phyloP scores from a whole-genome alignment of 2,113 vertebrate species.

The Bombycilla garrulus region DNA sequence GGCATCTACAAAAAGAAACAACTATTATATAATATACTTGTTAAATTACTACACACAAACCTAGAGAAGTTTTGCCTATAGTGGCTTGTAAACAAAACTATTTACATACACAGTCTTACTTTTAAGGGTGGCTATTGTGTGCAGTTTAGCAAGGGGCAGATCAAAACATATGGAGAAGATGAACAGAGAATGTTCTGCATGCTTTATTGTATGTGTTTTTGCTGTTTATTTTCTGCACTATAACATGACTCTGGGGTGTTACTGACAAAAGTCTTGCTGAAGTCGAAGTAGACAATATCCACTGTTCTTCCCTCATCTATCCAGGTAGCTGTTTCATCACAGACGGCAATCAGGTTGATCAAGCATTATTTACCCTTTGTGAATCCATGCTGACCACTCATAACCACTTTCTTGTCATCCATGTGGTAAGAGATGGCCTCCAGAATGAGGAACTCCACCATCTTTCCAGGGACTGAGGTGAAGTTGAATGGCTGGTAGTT shows the following conservation, averaged over 20 bases:
- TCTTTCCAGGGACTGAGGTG: background rate
- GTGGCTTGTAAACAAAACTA: background rate
- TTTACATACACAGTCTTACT: background rate
- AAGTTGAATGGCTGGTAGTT: background rate
- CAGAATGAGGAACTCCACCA: accelerated
- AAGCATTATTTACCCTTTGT: background rate
- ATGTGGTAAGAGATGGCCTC: background rate
- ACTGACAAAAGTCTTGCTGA: background rate
- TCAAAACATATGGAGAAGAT: background rate
- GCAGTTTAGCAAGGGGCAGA: background rate
- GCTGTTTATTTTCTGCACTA: background rate
- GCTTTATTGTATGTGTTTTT: background rate
- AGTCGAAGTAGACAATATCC: background rate
- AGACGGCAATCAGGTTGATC: background rate
- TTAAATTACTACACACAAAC: background rate
- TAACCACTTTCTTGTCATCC: background rate
- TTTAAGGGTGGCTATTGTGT: background rate
- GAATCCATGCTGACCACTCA: background rate
- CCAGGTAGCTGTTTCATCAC: background rate
- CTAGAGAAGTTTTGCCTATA: background rate
- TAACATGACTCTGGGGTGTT: accelerated
- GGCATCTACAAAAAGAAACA: background rate
- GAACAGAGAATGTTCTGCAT: background rate
- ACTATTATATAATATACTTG: background rate
- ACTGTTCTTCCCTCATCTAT: background rate